A percentile compares a stretch with the other conserved stretches of the same genome.
Conservation (phyloP, 2,797 vertebrate species). For the Ceyx erithaca region DNA sequence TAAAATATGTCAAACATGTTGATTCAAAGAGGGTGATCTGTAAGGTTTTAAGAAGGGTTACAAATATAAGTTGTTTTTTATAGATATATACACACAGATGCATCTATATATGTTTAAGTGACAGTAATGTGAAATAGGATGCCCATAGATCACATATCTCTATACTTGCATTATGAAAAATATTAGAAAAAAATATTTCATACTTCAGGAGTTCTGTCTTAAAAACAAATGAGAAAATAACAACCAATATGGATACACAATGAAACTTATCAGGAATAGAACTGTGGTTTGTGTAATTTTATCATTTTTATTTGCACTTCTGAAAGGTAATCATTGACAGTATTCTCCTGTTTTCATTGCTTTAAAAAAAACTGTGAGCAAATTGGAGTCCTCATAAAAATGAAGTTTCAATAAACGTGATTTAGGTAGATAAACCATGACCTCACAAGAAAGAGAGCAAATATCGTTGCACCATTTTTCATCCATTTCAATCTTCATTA, state of each 20-base stretch:
- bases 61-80: neutral
- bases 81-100: accelerated
- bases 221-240: neutral
- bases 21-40: neutral
- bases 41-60: neutral
- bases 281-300: neutral
- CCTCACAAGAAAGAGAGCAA: neutral
- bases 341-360: neutral
- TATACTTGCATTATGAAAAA: neutral
- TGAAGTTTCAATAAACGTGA: neutral
- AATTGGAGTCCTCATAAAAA: neutral
- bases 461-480: neutral
- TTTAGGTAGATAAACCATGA: neutral
- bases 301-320: neutral
- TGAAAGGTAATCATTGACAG: neutral
- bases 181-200: neutral
- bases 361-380: neutral
- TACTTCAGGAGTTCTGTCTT: neutral
- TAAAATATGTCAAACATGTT: constrained; percentile 25
- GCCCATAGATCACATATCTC: neutral
- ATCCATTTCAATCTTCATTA: neutral
- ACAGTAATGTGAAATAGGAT: neutral
- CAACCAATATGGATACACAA: neutral
- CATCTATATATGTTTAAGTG: neutral
- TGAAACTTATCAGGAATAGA: neutral